A percentile compares a stretch with the other conserved stretches of the same genome.
These are phyloP conservation scores for Lithodes maja DNA, from an alignment of 2,888 invertebrate species.

Conservation along the genomic window DNA sequence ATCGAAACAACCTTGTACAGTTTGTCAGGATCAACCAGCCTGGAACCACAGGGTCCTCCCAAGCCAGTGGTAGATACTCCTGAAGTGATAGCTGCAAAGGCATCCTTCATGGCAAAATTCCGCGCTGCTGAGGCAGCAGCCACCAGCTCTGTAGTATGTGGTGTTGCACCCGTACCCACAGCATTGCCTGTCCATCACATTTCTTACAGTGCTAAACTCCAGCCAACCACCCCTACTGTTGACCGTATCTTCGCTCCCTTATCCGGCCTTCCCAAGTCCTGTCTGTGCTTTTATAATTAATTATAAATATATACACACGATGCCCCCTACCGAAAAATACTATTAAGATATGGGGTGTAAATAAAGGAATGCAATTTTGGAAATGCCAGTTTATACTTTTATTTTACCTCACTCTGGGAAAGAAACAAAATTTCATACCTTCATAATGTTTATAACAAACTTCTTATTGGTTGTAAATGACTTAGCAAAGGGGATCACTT, in stretches of 20 bases:
- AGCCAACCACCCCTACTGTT: background rate
- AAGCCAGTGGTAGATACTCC: conserved; percentile 42
- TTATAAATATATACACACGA: background rate
- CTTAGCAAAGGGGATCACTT: too few species aligned
- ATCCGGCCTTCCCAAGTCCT: conserved; percentile 17
- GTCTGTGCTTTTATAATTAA: conserved; percentile 4
- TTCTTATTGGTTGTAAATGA: too few species aligned
- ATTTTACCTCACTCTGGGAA: too few species aligned
- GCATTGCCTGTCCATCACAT: conserved; percentile 6
- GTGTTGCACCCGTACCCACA: conserved; percentile 8
- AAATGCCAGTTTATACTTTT: background rate
- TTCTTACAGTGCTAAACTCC: background rate
- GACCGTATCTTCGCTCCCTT: conserved; percentile 50
- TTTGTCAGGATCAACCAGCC: conserved; percentile 12
- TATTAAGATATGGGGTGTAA: conserved; percentile 11
- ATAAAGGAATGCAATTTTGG: conserved; percentile 29
- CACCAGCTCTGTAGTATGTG: background rate
- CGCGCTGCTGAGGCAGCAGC: conserved; percentile 45
- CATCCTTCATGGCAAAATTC: conserved; percentile 43
- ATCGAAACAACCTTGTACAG: conserved; percentile 46
- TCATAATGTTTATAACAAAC: too few species aligned
- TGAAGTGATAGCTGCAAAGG: conserved; percentile 45
- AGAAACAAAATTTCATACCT: too few species aligned
- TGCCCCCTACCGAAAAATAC: background rate
- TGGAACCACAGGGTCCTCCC: background rate